Conservation (phyloP, 2,888 invertebrate genomes). For the Ypsolopha sequella region DNA sequence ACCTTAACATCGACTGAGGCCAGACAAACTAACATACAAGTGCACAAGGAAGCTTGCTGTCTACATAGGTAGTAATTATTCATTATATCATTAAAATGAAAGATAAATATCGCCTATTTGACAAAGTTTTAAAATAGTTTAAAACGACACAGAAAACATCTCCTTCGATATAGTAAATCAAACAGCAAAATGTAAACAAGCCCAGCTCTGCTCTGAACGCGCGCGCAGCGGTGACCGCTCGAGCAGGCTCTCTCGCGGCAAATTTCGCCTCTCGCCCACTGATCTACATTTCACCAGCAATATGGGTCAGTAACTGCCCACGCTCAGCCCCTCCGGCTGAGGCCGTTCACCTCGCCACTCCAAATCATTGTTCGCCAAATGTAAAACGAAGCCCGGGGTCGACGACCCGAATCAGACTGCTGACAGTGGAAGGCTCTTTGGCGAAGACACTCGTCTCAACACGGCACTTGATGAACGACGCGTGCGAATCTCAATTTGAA, state of each 20-base stretch:
- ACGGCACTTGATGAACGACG: background rate
- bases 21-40: too few relatives aligned
- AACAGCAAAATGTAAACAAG: background rate
- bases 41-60: too few relatives aligned
- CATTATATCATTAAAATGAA: too few relatives aligned
- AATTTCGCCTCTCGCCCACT: constrained; percentile 71
- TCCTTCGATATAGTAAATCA: too few relatives aligned
- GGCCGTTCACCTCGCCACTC: constrained; percentile 68
- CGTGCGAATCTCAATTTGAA: background rate
- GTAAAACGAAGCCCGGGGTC: constrained; percentile 58
- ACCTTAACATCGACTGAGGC: too few relatives aligned
- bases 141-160: too few relatives aligned
- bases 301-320: constrained; percentile 72
- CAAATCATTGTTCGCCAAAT: constrained; percentile 71
- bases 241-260: constrained; percentile 23
- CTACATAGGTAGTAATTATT: too few relatives aligned
- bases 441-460: constrained; percentile 52
- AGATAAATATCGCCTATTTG: too few relatives aligned
- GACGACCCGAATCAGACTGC: constrained; percentile 48
- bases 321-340: constrained; percentile 64
- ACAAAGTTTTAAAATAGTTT: too few relatives aligned
- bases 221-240: background rate
- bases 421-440: constrained; percentile 44
- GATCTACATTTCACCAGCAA: constrained; percentile 70
- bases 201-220: constrained; percentile 14